phyloP scores from a whole-genome alignment of 2,888 invertebrate species.

The Strigamia crassipes region DNA sequence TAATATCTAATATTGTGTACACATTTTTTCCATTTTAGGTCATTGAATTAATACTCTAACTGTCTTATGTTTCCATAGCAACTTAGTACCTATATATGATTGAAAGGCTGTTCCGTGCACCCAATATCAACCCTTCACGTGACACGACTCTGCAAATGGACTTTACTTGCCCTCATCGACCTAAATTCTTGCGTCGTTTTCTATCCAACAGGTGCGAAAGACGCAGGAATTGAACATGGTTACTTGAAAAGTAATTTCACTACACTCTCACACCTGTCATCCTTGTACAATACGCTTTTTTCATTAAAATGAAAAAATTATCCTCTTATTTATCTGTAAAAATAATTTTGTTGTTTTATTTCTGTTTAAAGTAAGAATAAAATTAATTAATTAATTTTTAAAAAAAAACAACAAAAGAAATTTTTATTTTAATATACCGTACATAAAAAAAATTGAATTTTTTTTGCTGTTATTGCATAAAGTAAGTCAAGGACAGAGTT shows the following conservation, averaged over 20 bases:
- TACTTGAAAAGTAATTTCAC: not conserved
- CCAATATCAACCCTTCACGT: conserved; percentile 14
- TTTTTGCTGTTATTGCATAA: not conserved
- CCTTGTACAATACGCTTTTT: not conserved
- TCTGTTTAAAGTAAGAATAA: not conserved
- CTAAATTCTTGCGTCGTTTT: conserved; percentile 25
- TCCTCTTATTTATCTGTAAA: not conserved
- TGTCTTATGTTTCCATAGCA: not conserved
- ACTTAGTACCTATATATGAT: not conserved
- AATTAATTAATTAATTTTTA: no score
- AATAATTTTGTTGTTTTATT: not conserved
- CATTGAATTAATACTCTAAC: not conserved
- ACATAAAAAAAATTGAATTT: not conserved
- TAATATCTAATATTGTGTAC: no score
- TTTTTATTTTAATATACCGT: no score
- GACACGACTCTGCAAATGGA: conserved; percentile 34
- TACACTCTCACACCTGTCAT: conserved; percentile 20
- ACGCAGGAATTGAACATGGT: not conserved
- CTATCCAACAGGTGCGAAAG: conserved; percentile 20
- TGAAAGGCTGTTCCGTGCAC: not conserved
- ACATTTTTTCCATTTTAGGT: not conserved
- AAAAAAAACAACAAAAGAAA: no score
- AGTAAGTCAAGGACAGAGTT: conserved; percentile 31
- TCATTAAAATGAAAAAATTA: not conserved
- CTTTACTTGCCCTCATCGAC: conserved; percentile 24